phyloP scores from a whole-genome alignment of 1,140 invertebrate genomes.

The Alviniconcha marisindica region DNA sequence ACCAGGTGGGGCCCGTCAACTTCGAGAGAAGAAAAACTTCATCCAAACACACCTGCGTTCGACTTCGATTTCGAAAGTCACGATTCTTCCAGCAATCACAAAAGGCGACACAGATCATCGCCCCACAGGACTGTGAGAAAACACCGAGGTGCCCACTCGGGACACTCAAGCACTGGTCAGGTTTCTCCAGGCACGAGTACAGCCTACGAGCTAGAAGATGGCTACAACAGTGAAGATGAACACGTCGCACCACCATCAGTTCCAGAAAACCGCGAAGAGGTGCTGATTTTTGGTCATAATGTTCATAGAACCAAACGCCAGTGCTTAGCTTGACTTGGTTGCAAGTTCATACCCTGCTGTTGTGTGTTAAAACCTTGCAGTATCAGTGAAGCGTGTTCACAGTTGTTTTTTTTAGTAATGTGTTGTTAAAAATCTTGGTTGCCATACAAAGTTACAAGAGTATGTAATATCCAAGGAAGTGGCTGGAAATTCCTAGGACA shows the following conservation, averaged over 20 bases:
- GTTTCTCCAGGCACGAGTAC: conserved; percentile 37
- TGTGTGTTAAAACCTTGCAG: too few relatives aligned
- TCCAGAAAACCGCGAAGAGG: conserved; percentile 67
- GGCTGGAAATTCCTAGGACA: too few relatives aligned
- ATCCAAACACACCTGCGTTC: conserved; percentile 43
- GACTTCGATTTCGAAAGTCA: conserved; percentile 76
- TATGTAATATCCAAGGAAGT: too few relatives aligned
- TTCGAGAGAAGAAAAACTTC: conserved; percentile 78
- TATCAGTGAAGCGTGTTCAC: too few relatives aligned
- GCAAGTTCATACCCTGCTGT: too few relatives aligned
- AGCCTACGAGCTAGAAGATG: conserved; percentile 70
- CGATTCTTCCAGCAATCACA: conserved; percentile 79
- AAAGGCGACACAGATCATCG: conserved; percentile 77
- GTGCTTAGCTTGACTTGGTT: too few relatives aligned
- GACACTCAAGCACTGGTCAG: conserved; percentile 28
- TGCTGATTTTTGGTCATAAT: conserved; percentile 23
- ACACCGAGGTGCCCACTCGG: conserved; percentile 62
- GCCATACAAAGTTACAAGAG: too few relatives aligned
- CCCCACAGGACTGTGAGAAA: conserved; percentile 72
- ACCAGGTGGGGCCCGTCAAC: conserved; percentile 75
- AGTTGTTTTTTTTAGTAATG: too few relatives aligned
- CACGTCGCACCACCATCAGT: conserved; percentile 79
- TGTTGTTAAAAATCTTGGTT: too few relatives aligned
- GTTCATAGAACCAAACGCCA: too few relatives aligned
- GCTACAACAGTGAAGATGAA: conserved; percentile 88